Percentiles rank a stretch among this genome's conserved stretches.
These are phyloP conservation scores for Chironomus tepperi DNA, from an alignment of 1,140 invertebrate genomes.

Conservation along the genomic window DNA sequence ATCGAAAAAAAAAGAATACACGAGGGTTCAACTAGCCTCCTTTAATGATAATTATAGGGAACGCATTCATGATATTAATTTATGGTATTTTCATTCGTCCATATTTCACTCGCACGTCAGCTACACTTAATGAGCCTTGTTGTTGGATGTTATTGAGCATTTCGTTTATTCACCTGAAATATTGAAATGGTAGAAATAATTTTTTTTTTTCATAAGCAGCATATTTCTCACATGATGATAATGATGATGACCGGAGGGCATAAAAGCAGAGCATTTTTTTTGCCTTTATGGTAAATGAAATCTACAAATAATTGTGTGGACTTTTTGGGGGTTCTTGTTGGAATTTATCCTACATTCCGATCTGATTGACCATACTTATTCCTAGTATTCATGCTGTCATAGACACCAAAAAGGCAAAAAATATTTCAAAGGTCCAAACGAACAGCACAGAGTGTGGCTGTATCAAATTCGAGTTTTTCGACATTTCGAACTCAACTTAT, in stretches of 20 bases:
- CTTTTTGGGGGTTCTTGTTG: too few species aligned
- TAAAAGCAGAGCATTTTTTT: neutral
- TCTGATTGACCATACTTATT: too few species aligned
- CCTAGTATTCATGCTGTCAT: too few species aligned
- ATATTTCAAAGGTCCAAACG: too few species aligned
- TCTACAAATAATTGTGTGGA: too few species aligned
- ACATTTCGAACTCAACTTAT: too few species aligned
- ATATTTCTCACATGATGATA: slow-evolving; percentile 14
- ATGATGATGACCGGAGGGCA: neutral
- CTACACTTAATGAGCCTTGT: neutral
- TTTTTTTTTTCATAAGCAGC: neutral
- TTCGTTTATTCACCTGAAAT: neutral
- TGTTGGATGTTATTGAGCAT: neutral
- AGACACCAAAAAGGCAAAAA: too few species aligned
- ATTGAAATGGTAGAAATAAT: neutral
- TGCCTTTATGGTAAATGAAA: too few species aligned
- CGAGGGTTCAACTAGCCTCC: slow-evolving; percentile 5
- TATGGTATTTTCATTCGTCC: slow-evolving; percentile 13
- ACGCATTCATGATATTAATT: slow-evolving; percentile 9
- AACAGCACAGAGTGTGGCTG: too few species aligned
- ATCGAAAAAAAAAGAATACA: neutral
- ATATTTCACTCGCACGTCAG: slow-evolving; percentile 11
- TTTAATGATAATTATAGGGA: slow-evolving; percentile 14
- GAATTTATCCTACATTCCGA: too few species aligned
- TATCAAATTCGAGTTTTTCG: too few species aligned